Evolutionary conservation across 2,797 vertebrate species (phyloP), one percentile per base, ranked within the genome.

Genomic region (Zenarchopterus dispar): DNA sequence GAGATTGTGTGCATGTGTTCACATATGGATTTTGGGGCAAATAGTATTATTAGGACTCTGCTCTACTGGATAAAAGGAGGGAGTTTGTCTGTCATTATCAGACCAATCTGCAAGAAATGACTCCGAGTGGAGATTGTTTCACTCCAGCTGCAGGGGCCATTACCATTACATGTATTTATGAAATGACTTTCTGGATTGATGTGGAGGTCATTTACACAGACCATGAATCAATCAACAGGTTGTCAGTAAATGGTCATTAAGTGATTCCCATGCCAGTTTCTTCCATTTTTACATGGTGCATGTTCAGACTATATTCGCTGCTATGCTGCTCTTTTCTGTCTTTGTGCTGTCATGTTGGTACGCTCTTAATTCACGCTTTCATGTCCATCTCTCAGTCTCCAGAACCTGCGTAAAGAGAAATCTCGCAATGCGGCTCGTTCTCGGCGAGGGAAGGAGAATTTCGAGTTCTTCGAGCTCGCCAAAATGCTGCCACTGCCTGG

Each of bases 391-490:
- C 36, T 49, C 86, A 97, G 96, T 82, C 89, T 96, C 60, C 96
- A 96, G 90, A 95, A 95, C 68, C 87, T 96, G 76, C 93, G 96
- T 61, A 97, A 97, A 86, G 96, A 97, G 86, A 96, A 96, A 82
- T 96, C 95, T 53, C 95, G 95, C 10, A 95, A 96, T 83, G 96
- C 96, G 0, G 96, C 96, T n/a, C 95, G 95, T 54, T 96, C 95
- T 4, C 91, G 96, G 7, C 92, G 96, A 13, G 96, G 96, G 18
- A 96, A 97, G 79, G 96, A 97, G 82, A 97, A 96, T 78, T 95
- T 96, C 9, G 96, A 97, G 93, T 97, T 96, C 87, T 96, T 95
- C 1, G 96, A 97, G 85, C 79, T 97, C 90, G 95, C 96, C 50
- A 96, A 96, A 90, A 94, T 96, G 92, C 85, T 97, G 67, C 96